Percentiles rank a stretch among this genome's conserved stretches.
phyloP scores from a whole-genome alignment of 2,797 vertebrate genomes.

The Cryptoprocta ferox region DNA sequence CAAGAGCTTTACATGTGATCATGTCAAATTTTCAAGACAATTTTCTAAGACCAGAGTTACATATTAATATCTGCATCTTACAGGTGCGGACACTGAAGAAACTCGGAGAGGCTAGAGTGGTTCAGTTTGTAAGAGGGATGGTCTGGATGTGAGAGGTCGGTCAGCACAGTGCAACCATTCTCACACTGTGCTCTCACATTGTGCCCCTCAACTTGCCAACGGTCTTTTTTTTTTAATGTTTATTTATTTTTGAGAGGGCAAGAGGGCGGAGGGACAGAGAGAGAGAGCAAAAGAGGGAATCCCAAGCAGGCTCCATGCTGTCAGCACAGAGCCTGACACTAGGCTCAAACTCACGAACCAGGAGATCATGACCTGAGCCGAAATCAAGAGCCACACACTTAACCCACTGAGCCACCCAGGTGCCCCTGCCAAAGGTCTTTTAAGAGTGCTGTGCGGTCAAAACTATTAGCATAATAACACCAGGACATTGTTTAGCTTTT shows the following conservation, averaged over 20 bases:
- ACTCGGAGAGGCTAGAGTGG: background rate
- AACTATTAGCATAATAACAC: background rate
- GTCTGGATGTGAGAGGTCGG: rapidly evolving
- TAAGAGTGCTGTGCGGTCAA: background rate
- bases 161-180: background rate
- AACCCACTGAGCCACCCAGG: too few species aligned
- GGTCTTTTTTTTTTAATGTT: background rate
- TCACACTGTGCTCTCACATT: background rate
- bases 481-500: background rate
- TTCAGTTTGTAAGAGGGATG: background rate
- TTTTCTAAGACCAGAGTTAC: background rate
- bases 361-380: too few species aligned
- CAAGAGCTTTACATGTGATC: background rate
- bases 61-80: background rate
- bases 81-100: background rate
- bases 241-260: too few species aligned
- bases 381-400: too few species aligned
- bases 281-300: too few species aligned
- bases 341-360: too few species aligned
- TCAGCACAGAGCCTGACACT: too few species aligned
- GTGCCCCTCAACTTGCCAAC: background rate
- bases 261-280: too few species aligned
- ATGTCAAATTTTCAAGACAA: background rate
- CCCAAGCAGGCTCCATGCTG: too few species aligned
- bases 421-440: background rate